phyloP scores from a whole-genome alignment of 2,113 vertebrate species.

The Suncus etruscus region DNA sequence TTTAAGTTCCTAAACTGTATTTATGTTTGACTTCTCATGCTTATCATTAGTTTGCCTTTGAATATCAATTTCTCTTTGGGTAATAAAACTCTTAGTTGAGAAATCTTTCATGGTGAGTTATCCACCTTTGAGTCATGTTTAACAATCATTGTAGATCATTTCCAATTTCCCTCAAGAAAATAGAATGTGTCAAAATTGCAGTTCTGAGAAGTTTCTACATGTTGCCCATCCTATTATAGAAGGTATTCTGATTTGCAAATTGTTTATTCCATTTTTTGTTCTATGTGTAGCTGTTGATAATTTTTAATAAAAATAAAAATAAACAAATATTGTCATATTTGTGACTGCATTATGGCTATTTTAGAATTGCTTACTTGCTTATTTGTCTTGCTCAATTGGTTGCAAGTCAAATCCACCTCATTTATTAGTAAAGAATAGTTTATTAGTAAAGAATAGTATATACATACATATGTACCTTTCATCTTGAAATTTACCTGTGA shows the following conservation, averaged over 20 bases:
- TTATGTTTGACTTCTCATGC: conserved; percentile 22
- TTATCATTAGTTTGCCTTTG: neutral
- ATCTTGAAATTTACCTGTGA: neutral
- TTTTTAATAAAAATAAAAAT: neutral
- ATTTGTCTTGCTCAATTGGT: neutral
- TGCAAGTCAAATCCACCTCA: conserved; percentile 17
- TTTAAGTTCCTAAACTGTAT: conserved; percentile 25
- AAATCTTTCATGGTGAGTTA: neutral
- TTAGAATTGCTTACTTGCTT: conserved; percentile 1
- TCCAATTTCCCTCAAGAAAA: conserved; percentile 46
- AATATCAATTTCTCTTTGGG: conserved; percentile 26
- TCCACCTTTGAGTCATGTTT: neutral
- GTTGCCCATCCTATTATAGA: neutral
- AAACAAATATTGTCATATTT: conserved; percentile 16
- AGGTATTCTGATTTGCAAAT: neutral
- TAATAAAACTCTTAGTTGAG: neutral
- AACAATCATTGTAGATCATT: conserved; percentile 18
- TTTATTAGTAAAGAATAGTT: neutral
- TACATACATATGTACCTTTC: neutral
- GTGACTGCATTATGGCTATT: neutral
- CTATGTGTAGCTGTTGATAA: neutral
- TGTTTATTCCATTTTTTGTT: neutral
- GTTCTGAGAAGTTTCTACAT: conserved; percentile 40
- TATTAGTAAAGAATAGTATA: neutral
- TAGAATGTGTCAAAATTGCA: conserved; percentile 5